These are phyloP conservation scores for Itoplectis maculator DNA, from an alignment of 2,888 invertebrate species.

Conservation along the genomic window DNA sequence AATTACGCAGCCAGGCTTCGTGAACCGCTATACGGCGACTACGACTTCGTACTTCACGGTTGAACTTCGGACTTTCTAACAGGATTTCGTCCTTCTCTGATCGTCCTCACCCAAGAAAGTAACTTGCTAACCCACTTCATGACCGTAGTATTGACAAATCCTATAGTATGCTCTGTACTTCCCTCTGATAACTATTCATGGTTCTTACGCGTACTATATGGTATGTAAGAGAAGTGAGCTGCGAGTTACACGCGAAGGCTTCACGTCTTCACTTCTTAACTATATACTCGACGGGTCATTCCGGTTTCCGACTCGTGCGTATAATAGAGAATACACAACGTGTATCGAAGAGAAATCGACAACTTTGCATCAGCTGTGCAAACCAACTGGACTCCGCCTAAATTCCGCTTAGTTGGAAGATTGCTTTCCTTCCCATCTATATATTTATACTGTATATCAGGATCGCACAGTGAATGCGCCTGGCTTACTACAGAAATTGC, in stretches of 20 bases:
- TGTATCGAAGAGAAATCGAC: conserved; percentile 38
- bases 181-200: conserved; percentile 1
- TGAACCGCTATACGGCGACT: not conserved
- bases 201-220: not conserved
- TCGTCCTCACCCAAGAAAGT: not conserved
- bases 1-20: not conserved
- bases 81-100: not conserved
- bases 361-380: conserved; percentile 17
- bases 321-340: not conserved
- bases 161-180: conserved; percentile 13
- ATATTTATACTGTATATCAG: no score
- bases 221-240: not conserved
- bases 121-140: conserved; percentile 49
- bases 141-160: conserved; percentile 32
- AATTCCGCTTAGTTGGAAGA: not conserved
- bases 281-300: not conserved
- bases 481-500: not conserved
- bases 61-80: not conserved
- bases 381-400: not conserved
- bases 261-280: not conserved
- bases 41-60: not conserved
- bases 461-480: not conserved
- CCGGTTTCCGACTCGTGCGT: conserved; percentile 11
- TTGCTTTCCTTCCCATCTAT: not conserved
- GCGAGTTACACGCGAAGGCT: not conserved